phyloP scores from a whole-genome alignment of 2,888 invertebrate species.

The Stenodema calcarata region DNA sequence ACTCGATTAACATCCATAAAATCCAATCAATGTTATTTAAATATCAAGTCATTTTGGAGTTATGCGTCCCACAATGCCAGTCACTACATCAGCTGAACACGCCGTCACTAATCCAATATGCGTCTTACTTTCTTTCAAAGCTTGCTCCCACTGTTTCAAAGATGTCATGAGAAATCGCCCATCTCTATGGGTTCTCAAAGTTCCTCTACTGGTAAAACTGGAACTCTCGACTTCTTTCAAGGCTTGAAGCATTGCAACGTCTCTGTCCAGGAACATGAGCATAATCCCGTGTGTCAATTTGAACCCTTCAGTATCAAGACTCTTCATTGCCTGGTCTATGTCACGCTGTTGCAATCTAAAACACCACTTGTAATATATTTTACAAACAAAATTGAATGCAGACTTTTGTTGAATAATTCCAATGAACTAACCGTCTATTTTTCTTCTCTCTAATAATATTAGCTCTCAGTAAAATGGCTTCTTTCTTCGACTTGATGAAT shows the following conservation, averaged over 20 bases:
- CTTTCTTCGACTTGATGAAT: not conserved
- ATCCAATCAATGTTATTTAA: too few relatives aligned
- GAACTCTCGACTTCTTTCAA: not conserved
- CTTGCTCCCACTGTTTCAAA: slow-evolving; percentile 13
- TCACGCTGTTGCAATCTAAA: not conserved
- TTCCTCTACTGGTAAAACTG: not conserved
- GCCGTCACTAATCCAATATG: not conserved
- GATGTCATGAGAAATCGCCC: not conserved
- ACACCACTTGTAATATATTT: not conserved
- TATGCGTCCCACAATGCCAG: too few relatives aligned
- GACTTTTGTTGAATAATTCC: not conserved
- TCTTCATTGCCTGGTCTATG: not conserved
- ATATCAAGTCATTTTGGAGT: too few relatives aligned
- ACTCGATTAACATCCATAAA: too few relatives aligned
- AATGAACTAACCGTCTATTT: not conserved
- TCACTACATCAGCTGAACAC: too few relatives aligned
- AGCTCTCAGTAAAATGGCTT: not conserved
- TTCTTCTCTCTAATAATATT: not conserved
- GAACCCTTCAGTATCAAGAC: not conserved
- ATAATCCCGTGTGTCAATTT: not conserved
- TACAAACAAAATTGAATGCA: not conserved
- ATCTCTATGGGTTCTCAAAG: not conserved
- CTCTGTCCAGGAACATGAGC: not conserved
- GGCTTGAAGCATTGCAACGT: not conserved
- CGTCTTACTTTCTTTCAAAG: not conserved